Base-by-base conservation (phyloP, 2,888 invertebrate species). In the Torymus tubicola region DNA sequence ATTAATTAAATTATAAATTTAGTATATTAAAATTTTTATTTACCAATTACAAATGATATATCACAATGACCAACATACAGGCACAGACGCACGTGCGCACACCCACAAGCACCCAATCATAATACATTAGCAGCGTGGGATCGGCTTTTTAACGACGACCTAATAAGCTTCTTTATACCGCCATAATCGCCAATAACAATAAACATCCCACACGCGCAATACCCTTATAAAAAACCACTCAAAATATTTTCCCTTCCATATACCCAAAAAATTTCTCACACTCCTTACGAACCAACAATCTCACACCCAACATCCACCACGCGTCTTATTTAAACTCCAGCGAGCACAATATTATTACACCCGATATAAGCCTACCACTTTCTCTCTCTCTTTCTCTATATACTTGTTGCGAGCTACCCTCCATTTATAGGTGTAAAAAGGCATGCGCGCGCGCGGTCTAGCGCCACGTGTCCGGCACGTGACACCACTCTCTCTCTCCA, bases 381-480 rank as follows among this genome's bases (percentile, higher is more conserved):
- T 42, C 31, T 31, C 31, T 5, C 31, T 31, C 31, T 31, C 42
- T 42, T 8, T 42, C 13, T 18, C 60, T 65, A 31, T 77, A 24
- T 81, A 76, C 78, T 77, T 79, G 79, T 82, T 73, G 81, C 77
- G 58, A 50, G 16, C 57, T 11, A 24, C 8, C 16, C n/a, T 0
- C 18, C 53, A 58, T 63, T 16, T 42, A 2, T 71, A 80, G 76
- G 74, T 71, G 80, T 76, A 61, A 74, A 80, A 75, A 83, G 83
- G 83, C 83, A 77, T 80, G 67, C 68, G 84, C 87, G 87, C 2
- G 21, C 87, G 87, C 2, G 21, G 21, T 2, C 85, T 87, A n/a
- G 82, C n/a, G 86, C 64, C 89, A 89, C 89, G 89, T 87, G 89
- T 76, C 82, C 82, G 85, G 81, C 87, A 84, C 84, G 81, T 84